phyloP scores from a whole-genome alignment of 2,797 vertebrate species.

The Mus caroli region DNA sequence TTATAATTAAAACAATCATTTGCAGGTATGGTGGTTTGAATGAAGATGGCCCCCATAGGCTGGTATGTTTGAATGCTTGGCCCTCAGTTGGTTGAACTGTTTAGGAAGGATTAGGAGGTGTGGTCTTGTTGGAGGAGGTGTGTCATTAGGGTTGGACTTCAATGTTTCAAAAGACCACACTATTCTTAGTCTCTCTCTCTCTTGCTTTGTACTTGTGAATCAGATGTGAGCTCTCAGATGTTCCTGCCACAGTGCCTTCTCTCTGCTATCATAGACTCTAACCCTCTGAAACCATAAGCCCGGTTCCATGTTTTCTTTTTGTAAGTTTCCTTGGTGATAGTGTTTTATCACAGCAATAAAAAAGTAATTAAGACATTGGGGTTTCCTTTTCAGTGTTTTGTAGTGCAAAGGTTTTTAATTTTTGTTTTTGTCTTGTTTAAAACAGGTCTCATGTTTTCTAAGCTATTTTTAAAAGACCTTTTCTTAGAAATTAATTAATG shows the following conservation, averaged over 20 bases:
- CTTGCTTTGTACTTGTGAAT: not conserved
- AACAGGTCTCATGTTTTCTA: not conserved
- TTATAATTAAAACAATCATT: not conserved
- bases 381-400: not conserved
- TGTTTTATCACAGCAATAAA: not conserved
- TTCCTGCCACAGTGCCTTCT: not conserved
- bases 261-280: not conserved
- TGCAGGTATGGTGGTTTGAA: not conserved
- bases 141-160: not conserved
- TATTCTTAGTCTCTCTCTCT: not conserved
- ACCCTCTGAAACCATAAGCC: not conserved
- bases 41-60: not conserved
- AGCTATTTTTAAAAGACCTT: not conserved
- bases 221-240: not conserved
- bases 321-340: not conserved
- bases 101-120: not conserved
- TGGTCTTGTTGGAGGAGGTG: not conserved
- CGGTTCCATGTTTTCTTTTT: not conserved
- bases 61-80: not conserved
- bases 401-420: slow-evolving; percentile 38
- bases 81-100: not conserved
- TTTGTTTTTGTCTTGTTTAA: not conserved
- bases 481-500: not conserved
- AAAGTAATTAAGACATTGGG: not conserved
- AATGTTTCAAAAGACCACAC: not conserved